Base-by-base conservation (phyloP, 2,797 vertebrate species). In the Capromys pilorides region DNA sequence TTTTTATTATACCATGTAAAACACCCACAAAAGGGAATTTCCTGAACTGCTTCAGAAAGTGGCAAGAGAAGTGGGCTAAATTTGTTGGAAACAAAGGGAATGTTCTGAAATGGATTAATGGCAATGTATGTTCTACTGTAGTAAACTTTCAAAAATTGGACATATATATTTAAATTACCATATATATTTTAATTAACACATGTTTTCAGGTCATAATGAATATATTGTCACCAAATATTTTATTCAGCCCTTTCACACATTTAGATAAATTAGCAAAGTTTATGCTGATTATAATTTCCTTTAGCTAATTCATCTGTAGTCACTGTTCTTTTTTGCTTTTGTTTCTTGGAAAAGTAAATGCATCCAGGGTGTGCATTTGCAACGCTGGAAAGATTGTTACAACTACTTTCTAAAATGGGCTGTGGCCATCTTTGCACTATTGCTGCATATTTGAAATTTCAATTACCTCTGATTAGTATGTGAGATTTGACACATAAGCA, bases 191-290 rank as follows among this genome's bases (percentile, higher is more conserved):
- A 45, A 75, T 75, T 45, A 45, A 39, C 28, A 75, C 41, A 75
- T 45, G 12, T 45, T 75, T 75, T 41, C 73, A 75, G 39, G 28
- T 75, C 73, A 75, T 75, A 75, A 75, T 45, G 24, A 28, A 75
- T 75, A 75, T 13, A 45, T 75, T 45, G 24, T 26, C 5, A 28
- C 24, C 13, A 75, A 45, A 75, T 45, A 45, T 73, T 73, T 73
- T 73, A 9, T 39, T 45, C 24, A 75, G 41, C 12, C 73, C 73
- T 75, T 75, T 11, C 78, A 66, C 59, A 57, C 22, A 81, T 94
- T 91, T 88, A 94, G 71, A 85, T 45, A 93, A 21, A 94, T 57
- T 54, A 59, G 66, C 66, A 59, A 79, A 61, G 67, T 5, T 86
- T 93, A 24, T 1, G 14, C 2, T 67, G 39, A 86, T 7, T 0